Conservation (phyloP, 2,797 vertebrate species). For the Poeciliopsis turneri region DNA sequence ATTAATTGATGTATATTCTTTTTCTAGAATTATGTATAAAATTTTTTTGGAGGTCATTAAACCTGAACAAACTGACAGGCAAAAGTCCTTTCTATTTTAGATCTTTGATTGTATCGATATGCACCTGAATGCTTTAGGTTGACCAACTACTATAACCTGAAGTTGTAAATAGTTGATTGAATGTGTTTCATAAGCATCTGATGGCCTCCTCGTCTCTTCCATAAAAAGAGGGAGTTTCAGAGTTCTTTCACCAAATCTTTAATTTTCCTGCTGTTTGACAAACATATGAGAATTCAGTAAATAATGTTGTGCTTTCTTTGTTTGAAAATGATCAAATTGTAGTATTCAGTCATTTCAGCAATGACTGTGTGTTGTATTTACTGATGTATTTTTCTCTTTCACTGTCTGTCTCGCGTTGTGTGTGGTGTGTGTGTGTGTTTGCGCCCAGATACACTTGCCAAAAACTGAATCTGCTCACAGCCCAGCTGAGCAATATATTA, state of each 20-base stretch:
- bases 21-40: not conserved
- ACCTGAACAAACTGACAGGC: not conserved
- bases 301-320: not conserved
- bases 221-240: too few species aligned
- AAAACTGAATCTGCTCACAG: not conserved
- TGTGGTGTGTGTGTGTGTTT: constrained; percentile 1
- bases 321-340: not conserved
- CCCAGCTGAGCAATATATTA: not conserved
- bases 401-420: not conserved
- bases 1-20: too few species aligned
- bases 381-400: not conserved
- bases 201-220: too few species aligned
- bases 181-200: too few species aligned
- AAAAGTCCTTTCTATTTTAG: not conserved
- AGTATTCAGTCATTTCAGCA: not conserved
- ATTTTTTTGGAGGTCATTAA: not conserved
- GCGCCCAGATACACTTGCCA: not conserved
- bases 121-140: not conserved
- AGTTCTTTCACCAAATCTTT: not conserved
- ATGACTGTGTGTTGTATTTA: not conserved
- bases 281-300: not conserved
- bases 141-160: not conserved
- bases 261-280: not conserved
- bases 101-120: not conserved
- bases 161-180: not conserved